phyloP scores from a whole-genome alignment of 2,797 vertebrate genomes.

The Tenualosa thibaudeaui region DNA sequence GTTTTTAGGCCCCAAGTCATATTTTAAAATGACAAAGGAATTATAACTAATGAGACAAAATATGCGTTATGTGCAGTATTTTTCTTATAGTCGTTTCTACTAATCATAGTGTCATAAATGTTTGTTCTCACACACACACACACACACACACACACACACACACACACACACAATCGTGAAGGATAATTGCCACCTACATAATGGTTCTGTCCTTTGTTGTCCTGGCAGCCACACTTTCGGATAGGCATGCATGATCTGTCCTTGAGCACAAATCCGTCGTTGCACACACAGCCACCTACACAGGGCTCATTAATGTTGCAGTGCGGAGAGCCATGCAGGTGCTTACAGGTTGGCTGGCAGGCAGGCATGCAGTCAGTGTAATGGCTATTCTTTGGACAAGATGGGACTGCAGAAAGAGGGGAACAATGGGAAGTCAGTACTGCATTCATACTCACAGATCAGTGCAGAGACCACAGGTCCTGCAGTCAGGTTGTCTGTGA shows the following conservation, averaged over 20 bases:
- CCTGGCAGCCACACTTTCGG: constrained; percentile 78
- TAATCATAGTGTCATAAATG: neutral
- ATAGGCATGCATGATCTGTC: constrained; percentile 72
- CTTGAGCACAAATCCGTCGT: constrained; percentile 75
- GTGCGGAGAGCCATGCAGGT: constrained; percentile 69
- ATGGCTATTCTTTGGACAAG: constrained; percentile 75
- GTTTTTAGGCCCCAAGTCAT: neutral
- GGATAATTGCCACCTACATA: constrained; percentile 63
- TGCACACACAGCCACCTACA: constrained; percentile 76
- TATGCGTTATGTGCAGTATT: neutral
- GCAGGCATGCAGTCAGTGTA: constrained; percentile 72
- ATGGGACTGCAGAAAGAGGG: constrained; percentile 63
- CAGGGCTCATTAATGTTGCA: constrained; percentile 71
- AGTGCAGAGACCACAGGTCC: neutral
- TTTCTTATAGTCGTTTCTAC: neutral
- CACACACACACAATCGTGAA: neutral
- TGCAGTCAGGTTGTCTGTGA: neutral
- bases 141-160: neutral
- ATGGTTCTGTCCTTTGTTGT: constrained; percentile 70
- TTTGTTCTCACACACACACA: neutral
- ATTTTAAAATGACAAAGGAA: neutral
- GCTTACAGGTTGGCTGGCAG: constrained; percentile 78
- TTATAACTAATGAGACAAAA: neutral
- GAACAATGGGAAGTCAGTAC: neutral
- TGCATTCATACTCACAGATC: neutral